phyloP scores from a whole-genome alignment of 1,140 invertebrate species.

The Trachymyrmex septentrionalis region DNA sequence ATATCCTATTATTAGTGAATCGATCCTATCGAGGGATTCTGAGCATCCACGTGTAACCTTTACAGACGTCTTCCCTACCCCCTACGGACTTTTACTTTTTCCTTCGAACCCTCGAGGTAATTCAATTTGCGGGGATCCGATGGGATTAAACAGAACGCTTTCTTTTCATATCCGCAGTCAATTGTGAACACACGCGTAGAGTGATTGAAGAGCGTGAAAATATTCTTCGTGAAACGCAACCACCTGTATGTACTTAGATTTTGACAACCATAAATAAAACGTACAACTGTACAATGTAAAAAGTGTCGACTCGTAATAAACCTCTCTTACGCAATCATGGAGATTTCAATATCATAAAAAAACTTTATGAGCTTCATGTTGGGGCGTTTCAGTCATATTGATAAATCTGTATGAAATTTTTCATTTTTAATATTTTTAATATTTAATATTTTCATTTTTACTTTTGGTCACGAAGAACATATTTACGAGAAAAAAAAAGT shows the following conservation, averaged over 20 bases:
- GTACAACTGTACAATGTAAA: background rate
- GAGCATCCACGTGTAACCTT: conserved; percentile 41
- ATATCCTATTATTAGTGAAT: conserved; percentile 75
- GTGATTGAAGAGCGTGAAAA: conserved; percentile 40
- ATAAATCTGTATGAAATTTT: conserved; percentile 31
- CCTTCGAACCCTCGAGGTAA: conserved; percentile 46
- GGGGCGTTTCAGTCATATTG: background rate
- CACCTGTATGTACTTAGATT: background rate
- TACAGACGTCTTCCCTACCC: background rate
- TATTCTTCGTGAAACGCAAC: conserved; percentile 5
- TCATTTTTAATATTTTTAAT: no score
- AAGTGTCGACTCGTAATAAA: background rate
- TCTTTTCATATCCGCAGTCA: conserved; percentile 51
- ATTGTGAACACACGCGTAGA: conserved; percentile 37
- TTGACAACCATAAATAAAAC: conserved; percentile 1
- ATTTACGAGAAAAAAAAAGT: conserved; percentile 28
- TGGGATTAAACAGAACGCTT: conserved; percentile 72
- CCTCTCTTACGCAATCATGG: background rate
- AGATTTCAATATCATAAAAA: background rate
- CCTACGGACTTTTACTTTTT: conserved; percentile 44
- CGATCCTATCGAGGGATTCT: conserved; percentile 54
- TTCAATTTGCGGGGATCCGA: conserved; percentile 69
- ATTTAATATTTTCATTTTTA: conserved; percentile 24
- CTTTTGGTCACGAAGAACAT: background rate
- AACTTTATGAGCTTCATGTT: background rate